Conservation (phyloP, 2,797 vertebrate species). For the Gallinago solitaria region DNA sequence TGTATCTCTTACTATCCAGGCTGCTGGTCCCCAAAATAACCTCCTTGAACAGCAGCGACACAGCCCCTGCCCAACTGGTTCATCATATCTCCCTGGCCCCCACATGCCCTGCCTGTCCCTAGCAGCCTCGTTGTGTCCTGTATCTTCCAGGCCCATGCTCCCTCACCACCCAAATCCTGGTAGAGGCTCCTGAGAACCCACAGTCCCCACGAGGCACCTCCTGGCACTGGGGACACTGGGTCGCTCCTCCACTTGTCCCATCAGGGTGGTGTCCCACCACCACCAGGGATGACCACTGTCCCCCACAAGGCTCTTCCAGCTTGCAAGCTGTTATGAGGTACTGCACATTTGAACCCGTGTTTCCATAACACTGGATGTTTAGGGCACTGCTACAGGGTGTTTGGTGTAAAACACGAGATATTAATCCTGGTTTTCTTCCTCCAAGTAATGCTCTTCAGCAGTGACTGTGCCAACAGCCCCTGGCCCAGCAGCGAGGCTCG, state of each 20-base stretch:
- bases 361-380: slow-evolving; percentile 45
- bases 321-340: background rate
- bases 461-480: background rate
- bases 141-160: background rate
- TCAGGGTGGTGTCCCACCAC: background rate
- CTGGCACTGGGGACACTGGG: fast-evolving
- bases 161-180: background rate
- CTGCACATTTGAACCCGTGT: background rate
- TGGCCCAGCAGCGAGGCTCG: background rate
- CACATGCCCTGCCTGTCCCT: background rate
- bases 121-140: background rate
- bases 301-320: background rate
- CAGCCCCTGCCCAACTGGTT: background rate
- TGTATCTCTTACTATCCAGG: background rate
- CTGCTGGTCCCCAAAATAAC: background rate
- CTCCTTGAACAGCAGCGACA: fast-evolving
- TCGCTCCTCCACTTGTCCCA: fast-evolving
- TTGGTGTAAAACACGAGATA: background rate
- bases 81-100: fast-evolving
- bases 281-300: background rate
- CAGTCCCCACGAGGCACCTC: background rate
- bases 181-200: background rate
- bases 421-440: background rate
- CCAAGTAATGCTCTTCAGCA: background rate
- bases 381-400: slow-evolving; percentile 6